phyloP scores from a whole-genome alignment of 2,113 vertebrate genomes.

The Antechinus flavipes region DNA sequence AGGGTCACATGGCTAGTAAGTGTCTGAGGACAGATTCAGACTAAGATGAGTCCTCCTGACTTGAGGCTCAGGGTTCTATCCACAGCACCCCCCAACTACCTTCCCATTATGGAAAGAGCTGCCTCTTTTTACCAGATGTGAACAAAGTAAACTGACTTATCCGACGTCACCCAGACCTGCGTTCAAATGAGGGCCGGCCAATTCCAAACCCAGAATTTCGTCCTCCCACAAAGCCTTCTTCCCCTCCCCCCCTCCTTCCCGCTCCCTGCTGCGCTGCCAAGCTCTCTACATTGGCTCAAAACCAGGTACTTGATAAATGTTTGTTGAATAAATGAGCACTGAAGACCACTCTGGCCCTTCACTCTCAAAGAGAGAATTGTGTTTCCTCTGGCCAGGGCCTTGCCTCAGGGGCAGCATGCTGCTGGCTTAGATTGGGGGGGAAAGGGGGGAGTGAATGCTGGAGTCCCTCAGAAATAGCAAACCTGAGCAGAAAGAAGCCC shows the following conservation, averaged over 20 bases:
- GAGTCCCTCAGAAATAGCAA: background rate
- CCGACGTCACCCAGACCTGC: background rate
- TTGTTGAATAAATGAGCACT: background rate
- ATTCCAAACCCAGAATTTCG: background rate
- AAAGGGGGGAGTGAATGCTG: background rate
- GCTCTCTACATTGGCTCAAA: background rate
- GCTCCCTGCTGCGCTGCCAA: background rate
- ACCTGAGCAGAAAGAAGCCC: background rate
- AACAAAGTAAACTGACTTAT: background rate
- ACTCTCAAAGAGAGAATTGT: conserved; percentile 24
- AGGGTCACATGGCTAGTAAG: no score
- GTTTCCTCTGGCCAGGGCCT: conserved; percentile 44
- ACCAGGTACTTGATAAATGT: background rate
- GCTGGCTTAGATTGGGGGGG: no score
- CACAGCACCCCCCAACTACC: background rate
- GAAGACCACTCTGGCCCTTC: background rate
- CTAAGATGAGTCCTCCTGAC: background rate
- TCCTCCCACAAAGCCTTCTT: background rate
- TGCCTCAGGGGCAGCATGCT: conserved; percentile 11
- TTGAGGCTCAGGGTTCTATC: background rate
- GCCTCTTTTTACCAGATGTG: background rate
- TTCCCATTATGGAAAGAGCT: background rate
- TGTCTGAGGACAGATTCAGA: background rate
- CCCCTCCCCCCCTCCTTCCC: background rate
- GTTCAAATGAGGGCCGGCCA: background rate